These are phyloP conservation scores for Ceraclea dissimilis DNA, from an alignment of 2,888 invertebrate genomes.

Conservation along the genomic window DNA sequence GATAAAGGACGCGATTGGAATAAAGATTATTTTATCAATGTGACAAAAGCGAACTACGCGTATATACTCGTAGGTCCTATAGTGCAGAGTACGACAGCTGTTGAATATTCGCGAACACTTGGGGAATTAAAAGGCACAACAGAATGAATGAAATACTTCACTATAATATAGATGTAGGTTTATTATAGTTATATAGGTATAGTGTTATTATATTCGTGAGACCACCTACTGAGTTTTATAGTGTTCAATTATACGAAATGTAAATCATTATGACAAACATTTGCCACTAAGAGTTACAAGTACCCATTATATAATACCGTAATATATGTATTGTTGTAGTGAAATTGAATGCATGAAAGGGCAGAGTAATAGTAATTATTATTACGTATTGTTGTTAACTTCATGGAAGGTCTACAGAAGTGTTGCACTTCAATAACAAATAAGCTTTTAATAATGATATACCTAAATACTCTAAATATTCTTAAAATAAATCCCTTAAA, in stretches of 20 bases:
- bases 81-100: not conserved
- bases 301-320: not conserved
- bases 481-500: no score
- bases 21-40: not conserved
- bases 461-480: no score
- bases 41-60: not conserved
- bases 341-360: slow-evolving; percentile 1
- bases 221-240: slow-evolving; percentile 14
- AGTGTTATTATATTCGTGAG: not conserved
- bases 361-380: no score
- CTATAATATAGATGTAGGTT: not conserved
- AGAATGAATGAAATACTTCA: not conserved
- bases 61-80: not conserved
- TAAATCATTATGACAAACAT: slow-evolving; percentile 14
- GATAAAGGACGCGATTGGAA: not conserved
- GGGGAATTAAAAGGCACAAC: not conserved
- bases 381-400: no score
- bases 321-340: not conserved
- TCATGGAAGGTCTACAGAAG: no score
- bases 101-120: not conserved
- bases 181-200: not conserved
- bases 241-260: slow-evolving; percentile 7
- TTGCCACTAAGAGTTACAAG: slow-evolving; percentile 3
- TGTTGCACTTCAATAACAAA: not conserved
- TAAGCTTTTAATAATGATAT: not conserved